Evolutionary conservation across 2,888 invertebrate species (phyloP).

Genomic region (Gortyna flavago): DNA sequence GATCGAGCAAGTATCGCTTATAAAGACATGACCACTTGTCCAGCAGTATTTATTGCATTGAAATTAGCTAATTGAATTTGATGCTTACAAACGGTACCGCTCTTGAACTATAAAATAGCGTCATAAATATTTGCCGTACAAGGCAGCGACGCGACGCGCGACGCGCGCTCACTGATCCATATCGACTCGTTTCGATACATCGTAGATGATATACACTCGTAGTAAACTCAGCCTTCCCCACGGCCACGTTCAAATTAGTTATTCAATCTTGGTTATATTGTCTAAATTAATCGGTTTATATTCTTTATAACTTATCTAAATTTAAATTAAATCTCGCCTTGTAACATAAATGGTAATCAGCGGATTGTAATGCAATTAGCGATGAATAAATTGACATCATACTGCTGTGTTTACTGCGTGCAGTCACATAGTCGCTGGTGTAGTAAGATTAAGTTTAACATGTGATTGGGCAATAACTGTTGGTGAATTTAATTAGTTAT

Average conservation of each 20-base stretch:
- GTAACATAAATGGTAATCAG: slow-evolving; percentile 52
- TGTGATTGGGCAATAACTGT: slow-evolving; percentile 15
- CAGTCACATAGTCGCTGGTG: neutral
- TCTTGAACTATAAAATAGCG: slow-evolving; percentile 64
- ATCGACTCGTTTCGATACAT: slow-evolving; percentile 17
- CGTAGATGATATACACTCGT: slow-evolving; percentile 40
- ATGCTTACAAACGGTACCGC: slow-evolving; percentile 43
- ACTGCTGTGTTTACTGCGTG: slow-evolving; percentile 7
- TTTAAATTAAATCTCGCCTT: slow-evolving; percentile 51
- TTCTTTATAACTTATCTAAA: slow-evolving; percentile 47
- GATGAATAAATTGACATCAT: slow-evolving; percentile 47
- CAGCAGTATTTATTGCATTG: slow-evolving; percentile 42
- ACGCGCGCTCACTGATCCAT: slow-evolving; percentile 41
- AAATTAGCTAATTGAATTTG: slow-evolving; percentile 56
- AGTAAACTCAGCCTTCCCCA: slow-evolving; percentile 38
- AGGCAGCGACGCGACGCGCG: slow-evolving; percentile 51
- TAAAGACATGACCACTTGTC: slow-evolving; percentile 42
- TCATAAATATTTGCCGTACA: slow-evolving; percentile 60
- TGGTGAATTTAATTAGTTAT: neutral
- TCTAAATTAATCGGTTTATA: slow-evolving; percentile 43
- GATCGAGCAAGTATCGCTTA: slow-evolving; percentile 30
- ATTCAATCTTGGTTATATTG: slow-evolving; percentile 35
- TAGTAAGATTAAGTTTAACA: slow-evolving; percentile 10
- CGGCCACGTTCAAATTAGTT: slow-evolving; percentile 25
- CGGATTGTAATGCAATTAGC: slow-evolving; percentile 54